Evolutionary conservation across 2,888 invertebrate species (phyloP).

Genomic region (Polymixis flavicincta): DNA sequence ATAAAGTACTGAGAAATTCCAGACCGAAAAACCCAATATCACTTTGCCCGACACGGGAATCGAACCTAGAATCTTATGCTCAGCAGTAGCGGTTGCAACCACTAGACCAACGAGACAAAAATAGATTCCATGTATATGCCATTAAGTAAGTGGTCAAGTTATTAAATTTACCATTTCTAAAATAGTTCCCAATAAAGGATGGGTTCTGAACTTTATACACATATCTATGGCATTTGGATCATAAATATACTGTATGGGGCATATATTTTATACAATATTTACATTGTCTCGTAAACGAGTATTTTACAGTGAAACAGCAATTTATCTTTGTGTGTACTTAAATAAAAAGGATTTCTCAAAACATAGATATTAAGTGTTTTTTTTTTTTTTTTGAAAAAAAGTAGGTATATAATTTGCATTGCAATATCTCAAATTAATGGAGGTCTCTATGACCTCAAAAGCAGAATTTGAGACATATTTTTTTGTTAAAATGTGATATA

Average conservation of each 20-base stretch:
- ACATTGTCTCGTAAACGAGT: constrained; percentile 54
- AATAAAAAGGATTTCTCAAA: constrained; percentile 14
- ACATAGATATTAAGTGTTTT: constrained; percentile 12
- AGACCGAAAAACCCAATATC: too few relatives aligned
- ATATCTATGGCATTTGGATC: constrained; percentile 62
- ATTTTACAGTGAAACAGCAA: constrained; percentile 22
- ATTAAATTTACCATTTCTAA: neutral
- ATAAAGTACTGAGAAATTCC: too few relatives aligned
- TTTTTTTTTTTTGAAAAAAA: neutral
- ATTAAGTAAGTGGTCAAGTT: neutral
- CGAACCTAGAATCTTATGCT: too few relatives aligned
- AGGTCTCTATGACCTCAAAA: neutral
- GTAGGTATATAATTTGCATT: constrained; percentile 13
- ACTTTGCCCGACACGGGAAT: too few relatives aligned
- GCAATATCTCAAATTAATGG: constrained; percentile 4
- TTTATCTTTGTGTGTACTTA: constrained; percentile 25
- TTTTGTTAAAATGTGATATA: neutral
- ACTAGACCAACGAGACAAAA: too few relatives aligned
- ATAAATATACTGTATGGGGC: constrained; percentile 44
- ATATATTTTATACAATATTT: constrained; percentile 65
- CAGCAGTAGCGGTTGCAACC: too few relatives aligned
- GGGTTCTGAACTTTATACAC: neutral
- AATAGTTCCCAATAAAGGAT: neutral
- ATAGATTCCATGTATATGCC: neutral
- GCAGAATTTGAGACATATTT: neutral